Base-by-base conservation (phyloP, 1,140 invertebrate genomes). In the Latrodectus geometricus region DNA sequence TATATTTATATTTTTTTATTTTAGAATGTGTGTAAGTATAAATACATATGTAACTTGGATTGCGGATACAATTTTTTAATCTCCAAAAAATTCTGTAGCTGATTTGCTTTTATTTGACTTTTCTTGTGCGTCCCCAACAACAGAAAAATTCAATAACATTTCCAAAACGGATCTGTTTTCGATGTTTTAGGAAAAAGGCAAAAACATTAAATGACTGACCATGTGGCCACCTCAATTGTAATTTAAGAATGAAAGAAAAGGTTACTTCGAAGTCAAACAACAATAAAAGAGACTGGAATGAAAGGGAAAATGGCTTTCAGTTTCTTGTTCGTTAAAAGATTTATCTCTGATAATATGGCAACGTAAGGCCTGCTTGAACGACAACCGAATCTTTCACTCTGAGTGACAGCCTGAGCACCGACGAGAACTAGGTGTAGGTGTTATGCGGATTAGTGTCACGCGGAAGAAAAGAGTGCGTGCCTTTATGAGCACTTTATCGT, bases 381-480 rank as follows among this genome's bases (percentile, higher is more conserved):
- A 81, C 69, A 74, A 50, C 72, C 8, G 21, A 74, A 74, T 74
- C 72, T 49, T 50, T 74, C 21, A n/a, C 48, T 49, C n/a, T 50
- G 80, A 83, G 70, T 83, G 80, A 74, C 80, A 74, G 79, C 52
- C 79, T 81, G 66, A 81, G 52, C 79, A 81, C 79, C 20, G 52
- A 61, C 54, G 54, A 65, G 72, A 83, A 83, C 21, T 61, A 83
- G 80, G 80, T 74, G 80, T 83, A 74, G 80, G 80, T 49, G 80
- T 83, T 74, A 61, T 49, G 54, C n/a, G 80, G 80, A 83, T 83
- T 83, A 83, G 80, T 83, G 80, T 83, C 80, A 83, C 23, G 35
- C 68, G 49, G 52, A 74, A 74, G 56, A 83, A 66, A 83, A 83
- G 80, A 68, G 48, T 68, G 68, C 49, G 35, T 21, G 50, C 70